These are phyloP conservation scores for Plotosus lineatus DNA, from an alignment of 2,113 vertebrate species.

Conservation along the genomic window DNA sequence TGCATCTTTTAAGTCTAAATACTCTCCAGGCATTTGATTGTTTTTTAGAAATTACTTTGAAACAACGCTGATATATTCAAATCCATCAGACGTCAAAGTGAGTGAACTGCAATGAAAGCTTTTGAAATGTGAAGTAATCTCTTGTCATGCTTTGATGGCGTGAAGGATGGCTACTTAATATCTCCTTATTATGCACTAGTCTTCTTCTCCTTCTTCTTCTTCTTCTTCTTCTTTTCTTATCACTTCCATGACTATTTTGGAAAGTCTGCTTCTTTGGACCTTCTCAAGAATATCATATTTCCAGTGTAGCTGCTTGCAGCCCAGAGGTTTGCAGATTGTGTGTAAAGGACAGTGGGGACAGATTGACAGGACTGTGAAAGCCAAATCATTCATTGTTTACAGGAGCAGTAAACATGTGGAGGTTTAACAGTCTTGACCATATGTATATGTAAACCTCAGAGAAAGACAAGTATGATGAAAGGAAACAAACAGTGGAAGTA, in stretches of 20 bases:
- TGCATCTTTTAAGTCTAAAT: slow-evolving; percentile 27
- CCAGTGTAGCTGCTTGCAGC: not conserved
- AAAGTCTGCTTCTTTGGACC: not conserved
- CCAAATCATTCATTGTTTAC: not conserved
- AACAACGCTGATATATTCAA: slow-evolving; percentile 37
- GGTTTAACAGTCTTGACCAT: not conserved
- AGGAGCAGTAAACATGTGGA: not conserved
- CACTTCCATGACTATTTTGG: not conserved
- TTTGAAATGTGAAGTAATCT: slow-evolving; percentile 43
- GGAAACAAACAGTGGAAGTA: not conserved
- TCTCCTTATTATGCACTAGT: slow-evolving; percentile 16
- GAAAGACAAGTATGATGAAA: not conserved
- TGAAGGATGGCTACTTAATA: slow-evolving; percentile 33
- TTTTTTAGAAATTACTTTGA: slow-evolving; percentile 26
- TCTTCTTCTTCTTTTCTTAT: no score
- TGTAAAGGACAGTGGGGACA: not conserved
- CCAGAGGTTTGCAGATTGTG: not conserved
- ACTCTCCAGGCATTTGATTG: slow-evolving; percentile 25
- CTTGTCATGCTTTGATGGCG: slow-evolving; percentile 42
- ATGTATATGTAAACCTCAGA: not conserved
- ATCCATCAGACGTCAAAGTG: slow-evolving; percentile 37
- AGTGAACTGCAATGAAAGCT: slow-evolving; percentile 36
- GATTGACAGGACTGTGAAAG: not conserved
- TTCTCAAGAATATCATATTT: not conserved
- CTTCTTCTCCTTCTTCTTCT: no score